Base-by-base conservation (phyloP, 2,888 invertebrate genomes). In the Cheilosia vernalis region DNA sequence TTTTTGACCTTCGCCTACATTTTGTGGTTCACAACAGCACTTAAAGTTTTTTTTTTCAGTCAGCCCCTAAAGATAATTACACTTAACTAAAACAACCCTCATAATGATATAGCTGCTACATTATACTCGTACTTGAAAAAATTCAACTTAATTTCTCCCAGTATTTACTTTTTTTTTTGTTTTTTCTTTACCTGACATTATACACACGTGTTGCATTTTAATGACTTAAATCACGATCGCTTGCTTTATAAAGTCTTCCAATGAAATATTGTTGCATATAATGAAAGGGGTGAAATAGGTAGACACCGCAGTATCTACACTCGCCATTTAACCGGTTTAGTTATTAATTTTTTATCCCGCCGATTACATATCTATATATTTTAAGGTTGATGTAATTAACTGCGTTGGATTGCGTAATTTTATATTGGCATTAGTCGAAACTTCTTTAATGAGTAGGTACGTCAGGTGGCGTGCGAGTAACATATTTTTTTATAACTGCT, bases 331-430 rank as follows among this genome's bases (percentile, higher is more conserved):
- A 67, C 67, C 24, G 24, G 77, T 77, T 76, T 67, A n/a, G 13
- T 27, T 51, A 21, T 24, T 51, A 10, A 60, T 51, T 51, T 15
- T 27, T 17, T n/a, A 58, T 47, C 47, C 27, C 17, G 13, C 40
- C 3, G 4, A 58, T 19, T 30, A 24, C n/a, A 17, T 15, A 2
- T 24, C 24, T 19, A n/a, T 24, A 51, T 19, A n/a, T 19, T 13
- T 15, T 7, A 13, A 5, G 17, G 67, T 69, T 60, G 42, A 67
- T 67, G 76, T 37, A 76, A 76, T 51, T 15, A n/a, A 51, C 30
- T 42, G 19, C 9, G 17, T 40, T 21, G 21, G 24, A 30, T 76
- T 67, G 77, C 77, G 77, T 69, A 77, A 77, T 60, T 10, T 33
- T 6, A 53, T 40, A 13, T 40, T 42, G 60, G 42, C n/a, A 44